Conservation (phyloP, 2,113 vertebrate species). For the Pleuronectes platessa region DNA sequence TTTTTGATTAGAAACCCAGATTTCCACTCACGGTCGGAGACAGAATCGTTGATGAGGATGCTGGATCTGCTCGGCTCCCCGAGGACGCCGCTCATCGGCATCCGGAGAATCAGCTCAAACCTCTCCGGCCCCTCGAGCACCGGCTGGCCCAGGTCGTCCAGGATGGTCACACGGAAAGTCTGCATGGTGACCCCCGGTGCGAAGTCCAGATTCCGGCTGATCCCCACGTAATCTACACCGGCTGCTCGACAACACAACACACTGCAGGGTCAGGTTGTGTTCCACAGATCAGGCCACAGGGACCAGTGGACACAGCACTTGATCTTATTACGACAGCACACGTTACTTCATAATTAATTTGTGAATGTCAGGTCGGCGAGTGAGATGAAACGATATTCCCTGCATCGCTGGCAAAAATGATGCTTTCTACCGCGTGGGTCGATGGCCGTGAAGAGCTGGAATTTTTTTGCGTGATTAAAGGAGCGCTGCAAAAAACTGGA, state of each 20-base stretch:
- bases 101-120: constrained; percentile 91
- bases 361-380: constrained; percentile 18
- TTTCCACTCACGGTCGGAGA: constrained; percentile 89
- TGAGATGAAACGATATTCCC: constrained; percentile 45
- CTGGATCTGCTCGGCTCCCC: constrained; percentile 88
- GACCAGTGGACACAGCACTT: constrained; percentile 7
- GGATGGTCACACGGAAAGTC: constrained; percentile 85
- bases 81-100: constrained; percentile 91
- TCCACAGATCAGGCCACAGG: constrained; percentile 21
- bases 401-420: constrained; percentile 24
- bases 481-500: constrained; percentile 29
- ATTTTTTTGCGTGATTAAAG: constrained; percentile 52
- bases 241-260: constrained; percentile 78
- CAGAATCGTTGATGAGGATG: constrained; percentile 90
- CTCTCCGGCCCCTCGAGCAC: constrained; percentile 91
- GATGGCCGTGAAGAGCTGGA: constrained; percentile 28
- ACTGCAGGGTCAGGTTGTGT: constrained; percentile 29
- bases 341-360: constrained; percentile 52
- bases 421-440: constrained; percentile 12
- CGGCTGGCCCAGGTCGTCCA: constrained; percentile 94
- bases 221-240: constrained; percentile 93
- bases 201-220: constrained; percentile 93
- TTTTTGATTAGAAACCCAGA: background rate
- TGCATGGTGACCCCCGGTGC: constrained; percentile 92
- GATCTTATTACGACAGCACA: constrained; percentile 12